Evolutionary conservation across 2,113 vertebrate genomes (phyloP).

Genomic region (Puffinus mauretanicus): DNA sequence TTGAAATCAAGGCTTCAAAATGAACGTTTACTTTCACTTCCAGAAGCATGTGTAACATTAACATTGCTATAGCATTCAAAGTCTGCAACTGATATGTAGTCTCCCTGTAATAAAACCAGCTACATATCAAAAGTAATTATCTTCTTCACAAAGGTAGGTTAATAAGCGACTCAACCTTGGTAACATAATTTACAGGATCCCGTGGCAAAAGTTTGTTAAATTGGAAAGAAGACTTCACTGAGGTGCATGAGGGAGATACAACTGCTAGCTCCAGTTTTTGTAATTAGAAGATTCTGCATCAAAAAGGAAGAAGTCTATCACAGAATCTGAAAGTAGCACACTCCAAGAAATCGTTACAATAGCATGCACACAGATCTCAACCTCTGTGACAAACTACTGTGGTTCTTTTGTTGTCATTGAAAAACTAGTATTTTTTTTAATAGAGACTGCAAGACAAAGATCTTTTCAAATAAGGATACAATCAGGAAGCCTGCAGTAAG

Average conservation of each 20-base stretch:
- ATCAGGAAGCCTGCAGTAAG: not conserved
- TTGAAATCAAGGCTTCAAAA: not conserved
- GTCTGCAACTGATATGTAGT: not conserved
- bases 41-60: not conserved
- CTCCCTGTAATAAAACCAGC: not conserved
- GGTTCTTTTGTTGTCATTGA: not conserved
- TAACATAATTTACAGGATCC: not conserved
- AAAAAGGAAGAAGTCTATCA: not conserved
- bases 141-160: not conserved
- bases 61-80: not conserved
- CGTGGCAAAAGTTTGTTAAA: not conserved
- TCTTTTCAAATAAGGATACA: not conserved
- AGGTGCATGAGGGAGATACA: not conserved
- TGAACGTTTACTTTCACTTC: not conserved
- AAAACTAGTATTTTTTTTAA: not conserved
- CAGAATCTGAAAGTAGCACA: not conserved
- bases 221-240: not conserved
- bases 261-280: not conserved
- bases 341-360: not conserved
- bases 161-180: not conserved
- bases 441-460: not conserved
- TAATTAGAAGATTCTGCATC: not conserved
- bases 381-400: not conserved
- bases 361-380: not conserved
- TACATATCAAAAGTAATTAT: not conserved